Percentiles rank a stretch among this genome's conserved stretches.
Conservation (phyloP, 2,113 vertebrate genomes). For the Halichoerus grypus region DNA sequence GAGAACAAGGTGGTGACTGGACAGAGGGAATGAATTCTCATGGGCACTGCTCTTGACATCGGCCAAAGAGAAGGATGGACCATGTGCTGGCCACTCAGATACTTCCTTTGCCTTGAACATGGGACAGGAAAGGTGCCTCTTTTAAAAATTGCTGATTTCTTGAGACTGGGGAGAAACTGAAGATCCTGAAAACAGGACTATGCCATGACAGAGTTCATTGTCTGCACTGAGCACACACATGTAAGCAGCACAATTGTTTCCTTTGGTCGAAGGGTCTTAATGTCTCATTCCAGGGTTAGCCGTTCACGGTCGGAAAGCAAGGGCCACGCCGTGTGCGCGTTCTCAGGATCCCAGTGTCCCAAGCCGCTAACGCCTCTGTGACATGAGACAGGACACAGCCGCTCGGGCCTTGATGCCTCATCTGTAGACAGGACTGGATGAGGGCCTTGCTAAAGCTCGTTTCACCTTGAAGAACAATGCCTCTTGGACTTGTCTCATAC, state of each 20-base stretch:
- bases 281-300: background rate
- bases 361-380: background rate
- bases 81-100: background rate
- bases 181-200: background rate
- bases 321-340: accelerated
- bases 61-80: background rate
- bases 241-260: background rate
- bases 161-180: background rate
- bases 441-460: background rate
- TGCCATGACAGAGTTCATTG: background rate
- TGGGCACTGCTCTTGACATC: background rate
- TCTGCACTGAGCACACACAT: background rate
- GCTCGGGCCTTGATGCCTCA: background rate
- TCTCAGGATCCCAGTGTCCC: accelerated
- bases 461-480: background rate
- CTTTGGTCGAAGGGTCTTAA: background rate
- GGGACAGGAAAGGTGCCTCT: background rate
- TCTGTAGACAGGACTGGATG: background rate
- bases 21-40: background rate
- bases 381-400: accelerated
- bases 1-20: background rate
- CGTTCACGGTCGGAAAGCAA: background rate
- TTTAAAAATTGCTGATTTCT: background rate
- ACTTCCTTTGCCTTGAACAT: background rate
- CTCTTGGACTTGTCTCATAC: background rate